Conservation (phyloP, 2,888 invertebrate genomes). For the Aphelenchoides bicaudatus region DNA sequence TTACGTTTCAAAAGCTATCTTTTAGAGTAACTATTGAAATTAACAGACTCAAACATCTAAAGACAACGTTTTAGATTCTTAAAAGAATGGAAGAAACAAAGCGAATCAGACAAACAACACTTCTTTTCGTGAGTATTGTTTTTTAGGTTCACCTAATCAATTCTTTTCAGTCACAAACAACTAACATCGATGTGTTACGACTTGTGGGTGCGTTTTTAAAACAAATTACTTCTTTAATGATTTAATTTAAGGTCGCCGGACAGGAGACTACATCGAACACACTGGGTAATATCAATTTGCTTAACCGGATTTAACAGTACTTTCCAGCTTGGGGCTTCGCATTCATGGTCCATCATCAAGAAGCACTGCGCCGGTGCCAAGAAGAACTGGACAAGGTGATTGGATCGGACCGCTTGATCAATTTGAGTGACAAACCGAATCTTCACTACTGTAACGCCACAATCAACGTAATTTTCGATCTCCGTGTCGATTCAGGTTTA, state of each 20-base stretch:
- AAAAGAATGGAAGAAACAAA: slow-evolving; percentile 6
- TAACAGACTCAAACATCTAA: no score
- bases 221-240: not conserved
- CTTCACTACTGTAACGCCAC: not conserved
- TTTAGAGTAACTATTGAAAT: no score
- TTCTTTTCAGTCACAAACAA: slow-evolving; percentile 7
- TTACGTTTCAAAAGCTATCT: no score
- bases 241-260: not conserved
- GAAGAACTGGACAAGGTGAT: not conserved
- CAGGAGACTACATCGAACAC: slow-evolving; percentile 24
- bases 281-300: not conserved
- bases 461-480: slow-evolving; percentile 4
- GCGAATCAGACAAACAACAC: not conserved
- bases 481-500: not conserved
- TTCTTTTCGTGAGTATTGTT: slow-evolving; percentile 8
- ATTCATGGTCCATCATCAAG: not conserved
- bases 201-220: slow-evolving; percentile 20
- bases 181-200: slow-evolving; percentile 18
- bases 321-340: not conserved
- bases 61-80: no score
- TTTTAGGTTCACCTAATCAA: not conserved
- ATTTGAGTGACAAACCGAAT: not conserved
- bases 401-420: not conserved
- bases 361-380: not conserved
- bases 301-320: not conserved